A percentile compares a stretch with the other conserved stretches of the same genome.
phyloP scores from a whole-genome alignment of 2,113 vertebrate genomes.

The Ceratotherium simum region DNA sequence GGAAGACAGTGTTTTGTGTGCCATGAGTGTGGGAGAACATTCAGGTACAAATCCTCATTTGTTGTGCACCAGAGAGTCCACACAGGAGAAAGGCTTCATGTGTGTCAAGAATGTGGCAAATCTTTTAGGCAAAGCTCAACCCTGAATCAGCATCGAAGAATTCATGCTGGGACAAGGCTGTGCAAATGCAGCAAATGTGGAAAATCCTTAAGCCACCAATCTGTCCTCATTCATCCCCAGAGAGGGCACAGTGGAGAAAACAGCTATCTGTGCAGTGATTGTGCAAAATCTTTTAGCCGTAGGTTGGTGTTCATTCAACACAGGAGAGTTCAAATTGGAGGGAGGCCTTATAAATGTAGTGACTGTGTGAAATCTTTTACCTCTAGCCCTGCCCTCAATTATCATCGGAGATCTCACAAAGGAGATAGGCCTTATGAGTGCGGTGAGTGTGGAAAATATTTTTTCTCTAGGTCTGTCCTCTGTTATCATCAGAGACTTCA shows the following conservation, averaged over 20 bases:
- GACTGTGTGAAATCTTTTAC: not conserved
- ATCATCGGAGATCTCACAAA: conserved; percentile 29
- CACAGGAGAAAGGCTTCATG: not conserved
- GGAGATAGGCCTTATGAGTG: conserved; percentile 29
- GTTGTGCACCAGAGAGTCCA: not conserved
- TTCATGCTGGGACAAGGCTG: not conserved
- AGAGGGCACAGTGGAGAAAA: not conserved
- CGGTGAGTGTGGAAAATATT: not conserved
- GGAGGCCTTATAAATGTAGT: not conserved
- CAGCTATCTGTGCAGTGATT: not conserved
- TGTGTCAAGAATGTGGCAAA: not conserved
- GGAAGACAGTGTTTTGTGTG: not conserved
- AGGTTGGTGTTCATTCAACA: not conserved
- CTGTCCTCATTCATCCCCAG: not conserved
- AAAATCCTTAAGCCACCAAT: not conserved
- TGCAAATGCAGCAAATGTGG: not conserved
- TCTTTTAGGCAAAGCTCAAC: not conserved
- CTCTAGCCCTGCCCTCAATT: not conserved
- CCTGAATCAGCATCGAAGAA: not conserved
- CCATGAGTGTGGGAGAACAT: not conserved
- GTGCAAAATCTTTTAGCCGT: not conserved
- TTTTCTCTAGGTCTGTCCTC: not conserved
- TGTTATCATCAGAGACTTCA: conserved; percentile 7
- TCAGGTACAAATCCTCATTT: not conserved
- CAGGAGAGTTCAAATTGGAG: not conserved